These are phyloP conservation scores for Nipponacmea schrenckii DNA, from an alignment of 2,888 invertebrate species.

Conservation along the genomic window DNA sequence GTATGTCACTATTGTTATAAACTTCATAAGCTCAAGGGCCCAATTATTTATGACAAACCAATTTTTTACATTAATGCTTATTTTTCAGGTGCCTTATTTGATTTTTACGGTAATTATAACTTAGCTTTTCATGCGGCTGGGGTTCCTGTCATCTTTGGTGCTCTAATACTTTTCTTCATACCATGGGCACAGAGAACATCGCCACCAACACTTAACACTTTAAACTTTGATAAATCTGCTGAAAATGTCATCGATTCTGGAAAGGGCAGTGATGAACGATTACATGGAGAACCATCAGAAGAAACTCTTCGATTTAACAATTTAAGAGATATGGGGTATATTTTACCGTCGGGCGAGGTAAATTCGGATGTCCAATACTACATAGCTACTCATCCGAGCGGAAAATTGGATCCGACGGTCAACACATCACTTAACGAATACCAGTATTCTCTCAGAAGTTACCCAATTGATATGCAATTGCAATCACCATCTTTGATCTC, in stretches of 20 bases:
- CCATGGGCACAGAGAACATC: constrained; percentile 57
- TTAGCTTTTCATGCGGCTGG: constrained; percentile 58
- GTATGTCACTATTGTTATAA: no score
- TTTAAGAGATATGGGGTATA: not conserved
- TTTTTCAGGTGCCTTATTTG: constrained; percentile 51
- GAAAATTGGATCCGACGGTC: not conserved
- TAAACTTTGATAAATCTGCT: not conserved
- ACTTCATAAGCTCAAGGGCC: no score
- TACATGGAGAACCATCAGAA: constrained; percentile 6
- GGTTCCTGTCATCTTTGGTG: constrained; percentile 48
- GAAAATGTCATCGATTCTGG: not conserved
- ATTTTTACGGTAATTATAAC: constrained; percentile 50
- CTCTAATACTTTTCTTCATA: constrained; percentile 50
- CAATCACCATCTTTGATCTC: not conserved
- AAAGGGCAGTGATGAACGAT: not conserved
- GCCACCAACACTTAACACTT: not conserved
- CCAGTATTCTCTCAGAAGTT: not conserved
- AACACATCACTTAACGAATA: not conserved
- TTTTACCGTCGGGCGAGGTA: not conserved
- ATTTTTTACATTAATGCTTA: no score
- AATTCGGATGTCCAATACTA: not conserved
- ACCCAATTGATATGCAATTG: not conserved
- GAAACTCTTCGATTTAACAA: constrained; percentile 7
- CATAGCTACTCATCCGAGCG: not conserved
- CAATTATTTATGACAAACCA: no score